Evolutionary conservation across 2,113 vertebrate species (phyloP).

Genomic region (Calyptommatus sinebrachiatus): DNA sequence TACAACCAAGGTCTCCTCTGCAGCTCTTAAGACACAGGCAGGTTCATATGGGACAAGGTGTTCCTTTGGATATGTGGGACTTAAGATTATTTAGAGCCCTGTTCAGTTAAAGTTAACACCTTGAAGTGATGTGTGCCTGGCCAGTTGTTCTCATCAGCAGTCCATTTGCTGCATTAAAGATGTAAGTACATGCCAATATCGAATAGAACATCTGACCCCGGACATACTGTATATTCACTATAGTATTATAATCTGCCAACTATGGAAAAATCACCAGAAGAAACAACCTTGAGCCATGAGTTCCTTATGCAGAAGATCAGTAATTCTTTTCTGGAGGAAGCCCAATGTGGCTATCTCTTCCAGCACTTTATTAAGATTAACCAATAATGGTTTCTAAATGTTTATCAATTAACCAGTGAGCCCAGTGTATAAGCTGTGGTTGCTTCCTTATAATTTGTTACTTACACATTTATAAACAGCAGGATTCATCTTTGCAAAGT

Average conservation of each 20-base stretch:
- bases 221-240: not conserved
- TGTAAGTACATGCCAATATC: conserved; percentile 20
- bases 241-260: not conserved
- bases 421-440: not conserved
- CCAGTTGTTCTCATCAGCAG: too few relatives aligned
- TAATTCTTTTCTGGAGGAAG: not conserved
- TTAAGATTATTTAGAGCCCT: too few relatives aligned
- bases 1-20: too few relatives aligned
- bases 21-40: too few relatives aligned
- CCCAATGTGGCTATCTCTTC: not conserved
- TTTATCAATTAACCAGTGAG: not conserved
- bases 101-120: too few relatives aligned
- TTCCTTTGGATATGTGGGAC: too few relatives aligned
- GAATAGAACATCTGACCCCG: conserved; percentile 26
- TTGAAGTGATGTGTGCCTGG: too few relatives aligned
- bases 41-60: too few relatives aligned
- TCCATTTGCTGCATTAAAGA: not conserved
- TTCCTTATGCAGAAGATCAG: not conserved
- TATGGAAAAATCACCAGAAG: not conserved
- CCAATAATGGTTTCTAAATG: not conserved
- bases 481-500: not conserved
- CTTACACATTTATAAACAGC: conserved; percentile 2
- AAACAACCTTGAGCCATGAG: not conserved
- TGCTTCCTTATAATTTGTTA: not conserved
- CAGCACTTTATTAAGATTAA: not conserved